Evolutionary conservation across 1,140 invertebrate species (phyloP).

Genomic region (Chironomus striatipennis): DNA sequence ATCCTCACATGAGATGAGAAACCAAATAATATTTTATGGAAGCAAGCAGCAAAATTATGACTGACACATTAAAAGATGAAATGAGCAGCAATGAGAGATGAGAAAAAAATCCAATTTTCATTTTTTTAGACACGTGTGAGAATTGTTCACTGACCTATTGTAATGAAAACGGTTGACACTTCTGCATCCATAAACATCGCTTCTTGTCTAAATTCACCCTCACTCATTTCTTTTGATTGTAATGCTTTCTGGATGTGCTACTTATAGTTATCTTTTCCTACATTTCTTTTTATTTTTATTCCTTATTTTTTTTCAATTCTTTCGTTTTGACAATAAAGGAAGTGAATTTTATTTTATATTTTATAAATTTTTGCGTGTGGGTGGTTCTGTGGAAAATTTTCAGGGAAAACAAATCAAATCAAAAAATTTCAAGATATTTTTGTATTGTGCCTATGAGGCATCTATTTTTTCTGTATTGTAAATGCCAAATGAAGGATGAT

Average conservation of each 20-base stretch:
- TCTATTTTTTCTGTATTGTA: no score
- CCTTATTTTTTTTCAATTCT: background rate
- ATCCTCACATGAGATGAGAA: no score
- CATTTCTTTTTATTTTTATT: background rate
- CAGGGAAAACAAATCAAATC: no score
- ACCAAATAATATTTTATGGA: no score
- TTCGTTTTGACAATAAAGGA: background rate
- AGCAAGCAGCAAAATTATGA: no score
- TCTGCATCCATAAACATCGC: background rate
- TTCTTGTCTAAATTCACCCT: background rate
- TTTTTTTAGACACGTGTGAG: background rate
- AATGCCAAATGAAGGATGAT: no score
- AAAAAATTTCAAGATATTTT: no score
- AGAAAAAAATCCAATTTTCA: background rate
- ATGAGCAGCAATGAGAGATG: no score
- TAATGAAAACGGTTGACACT: conserved; percentile 6
- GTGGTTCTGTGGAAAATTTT: no score
- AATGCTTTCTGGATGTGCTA: background rate
- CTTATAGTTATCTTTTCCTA: background rate
- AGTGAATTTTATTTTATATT: background rate
- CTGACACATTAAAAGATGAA: no score
- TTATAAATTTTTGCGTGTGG: no score
- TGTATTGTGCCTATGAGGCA: no score
- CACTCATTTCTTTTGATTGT: background rate
- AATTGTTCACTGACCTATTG: conserved; percentile 1